Conservation (phyloP, 2,113 vertebrate species). For the Chrysochloris asiatica region DNA sequence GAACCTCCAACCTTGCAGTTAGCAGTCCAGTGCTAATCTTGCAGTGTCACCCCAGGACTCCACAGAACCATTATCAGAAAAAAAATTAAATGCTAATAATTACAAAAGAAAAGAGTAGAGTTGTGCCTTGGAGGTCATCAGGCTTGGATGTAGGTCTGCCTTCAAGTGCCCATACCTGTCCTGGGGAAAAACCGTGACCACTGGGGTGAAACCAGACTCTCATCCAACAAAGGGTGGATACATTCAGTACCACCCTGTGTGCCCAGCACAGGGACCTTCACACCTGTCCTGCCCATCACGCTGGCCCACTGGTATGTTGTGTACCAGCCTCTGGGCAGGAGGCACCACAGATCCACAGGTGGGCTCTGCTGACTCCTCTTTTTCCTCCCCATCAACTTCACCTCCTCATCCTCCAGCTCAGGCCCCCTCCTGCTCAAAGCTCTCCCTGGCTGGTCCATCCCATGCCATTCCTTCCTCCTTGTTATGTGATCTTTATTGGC, state of each 20-base stretch:
- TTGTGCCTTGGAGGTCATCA: background rate
- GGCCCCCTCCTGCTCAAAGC: too few species aligned
- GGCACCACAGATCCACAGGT: background rate
- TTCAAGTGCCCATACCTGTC: accelerated
- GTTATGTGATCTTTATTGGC: too few species aligned
- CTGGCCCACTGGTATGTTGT: accelerated
- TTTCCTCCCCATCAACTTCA: accelerated
- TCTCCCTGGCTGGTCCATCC: background rate
- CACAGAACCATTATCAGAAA: background rate
- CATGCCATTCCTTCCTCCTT: background rate
- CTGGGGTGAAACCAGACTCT: background rate
- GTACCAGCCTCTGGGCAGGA: background rate
- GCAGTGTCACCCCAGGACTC: too few species aligned
- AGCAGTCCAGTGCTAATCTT: too few species aligned
- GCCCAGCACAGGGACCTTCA: too few species aligned
- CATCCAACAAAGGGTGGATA: accelerated
- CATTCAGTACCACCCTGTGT: accelerated
- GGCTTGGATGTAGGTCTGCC: background rate
- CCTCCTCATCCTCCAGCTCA: too few species aligned
- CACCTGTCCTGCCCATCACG: background rate
- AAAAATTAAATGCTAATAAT: background rate
- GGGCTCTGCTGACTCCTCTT: background rate
- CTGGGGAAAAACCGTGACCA: too few species aligned
- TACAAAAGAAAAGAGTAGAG: background rate
- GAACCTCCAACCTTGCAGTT: too few species aligned